Evolutionary conservation across 2,797 vertebrate species (phyloP), one percentile per base, ranked within the genome.

Genomic region (Darevskia mixta): DNA sequence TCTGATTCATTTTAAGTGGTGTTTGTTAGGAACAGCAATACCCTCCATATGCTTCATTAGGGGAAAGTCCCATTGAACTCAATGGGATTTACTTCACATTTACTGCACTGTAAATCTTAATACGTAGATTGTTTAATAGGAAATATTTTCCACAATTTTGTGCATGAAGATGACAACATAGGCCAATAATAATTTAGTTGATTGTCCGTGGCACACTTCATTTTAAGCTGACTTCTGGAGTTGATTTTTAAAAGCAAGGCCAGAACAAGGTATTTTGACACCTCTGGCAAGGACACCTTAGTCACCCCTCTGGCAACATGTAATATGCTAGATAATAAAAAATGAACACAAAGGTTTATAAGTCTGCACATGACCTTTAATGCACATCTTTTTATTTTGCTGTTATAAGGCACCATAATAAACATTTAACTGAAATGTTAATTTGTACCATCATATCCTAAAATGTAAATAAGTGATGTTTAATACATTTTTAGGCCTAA

Each of bases 121-220:
- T 80, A 18, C 10, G 20, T 49, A 35, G 20, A 0, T 75, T 8
- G 66, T 78, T 90, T 89, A 91, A 67, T 86, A 55, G 66, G 87
- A 82, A 55, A 90, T 43, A 87, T 75, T 25, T 90, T 43, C 86
- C 91, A 18, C 83, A 87, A n/a, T 91, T 90, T 41, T 5, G 32
- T 92, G 86, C 71, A 32, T 25, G 25, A 43, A 72, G 67, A 82
- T 92, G 80, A 49, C 61, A 83, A n/a, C 89, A 64, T 71, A 41
- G 29, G 90, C 69, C 83, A 88, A 88, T 6, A 13, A 49, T 49
- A 32, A 85, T 2, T 32, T 58, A 81, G 2, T 38, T 90, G 67
- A 38, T 91, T 92, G 88, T 75, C 87, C 69, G 88, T 87, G 90
- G 91, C 72, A 45, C 5, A 32, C 64, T 92, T 88, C 1, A 55